phyloP scores from a whole-genome alignment of 2,113 vertebrate species.

The Poicephalus meyeri region DNA sequence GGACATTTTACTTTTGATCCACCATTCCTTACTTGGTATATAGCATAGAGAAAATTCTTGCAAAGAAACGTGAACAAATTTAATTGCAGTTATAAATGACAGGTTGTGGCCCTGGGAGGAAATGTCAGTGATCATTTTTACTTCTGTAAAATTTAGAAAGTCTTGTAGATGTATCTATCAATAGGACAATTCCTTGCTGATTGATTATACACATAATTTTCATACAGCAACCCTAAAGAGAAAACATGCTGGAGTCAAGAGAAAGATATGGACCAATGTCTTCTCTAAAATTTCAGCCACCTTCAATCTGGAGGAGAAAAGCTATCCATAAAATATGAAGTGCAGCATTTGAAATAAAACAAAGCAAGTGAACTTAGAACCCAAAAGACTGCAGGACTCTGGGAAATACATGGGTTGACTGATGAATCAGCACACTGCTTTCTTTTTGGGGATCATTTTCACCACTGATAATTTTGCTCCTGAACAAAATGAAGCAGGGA shows the following conservation, averaged over 20 bases:
- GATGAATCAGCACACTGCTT: background rate
- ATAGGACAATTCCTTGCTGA: background rate
- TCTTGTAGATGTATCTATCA: background rate
- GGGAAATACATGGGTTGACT: background rate
- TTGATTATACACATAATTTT: background rate
- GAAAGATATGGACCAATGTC: background rate
- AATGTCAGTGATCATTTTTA: background rate
- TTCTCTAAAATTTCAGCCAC: background rate
- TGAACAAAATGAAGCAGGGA: background rate
- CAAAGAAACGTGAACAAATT: background rate
- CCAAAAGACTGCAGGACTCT: background rate
- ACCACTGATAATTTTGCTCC: background rate
- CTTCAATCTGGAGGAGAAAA: background rate
- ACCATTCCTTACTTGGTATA: background rate
- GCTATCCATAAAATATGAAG: background rate
- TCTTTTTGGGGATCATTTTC: background rate
- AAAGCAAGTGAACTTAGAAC: background rate
- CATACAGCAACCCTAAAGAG: background rate
- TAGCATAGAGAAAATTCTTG: background rate
- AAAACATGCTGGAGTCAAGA: background rate
- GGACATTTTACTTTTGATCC: background rate
- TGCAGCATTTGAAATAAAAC: background rate
- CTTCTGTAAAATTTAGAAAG: background rate
- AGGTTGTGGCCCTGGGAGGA: background rate
- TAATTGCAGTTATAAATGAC: background rate